Conservation (phyloP, 2,113 vertebrate species). For the Dipodomys spectabilis region DNA sequence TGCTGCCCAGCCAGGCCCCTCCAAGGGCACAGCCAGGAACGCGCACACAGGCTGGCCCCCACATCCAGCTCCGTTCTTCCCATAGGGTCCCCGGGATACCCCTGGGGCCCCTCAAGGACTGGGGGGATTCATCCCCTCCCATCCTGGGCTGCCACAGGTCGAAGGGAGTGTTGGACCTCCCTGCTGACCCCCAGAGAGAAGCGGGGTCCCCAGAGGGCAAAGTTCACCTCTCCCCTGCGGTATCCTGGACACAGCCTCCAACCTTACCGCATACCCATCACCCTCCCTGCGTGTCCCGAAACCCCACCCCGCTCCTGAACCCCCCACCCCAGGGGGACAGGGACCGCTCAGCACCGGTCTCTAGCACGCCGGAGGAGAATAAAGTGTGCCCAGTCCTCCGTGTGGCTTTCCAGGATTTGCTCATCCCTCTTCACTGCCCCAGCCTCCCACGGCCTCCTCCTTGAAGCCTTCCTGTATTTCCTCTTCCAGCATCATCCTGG, state of each 20-base stretch:
- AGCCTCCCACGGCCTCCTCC: not conserved
- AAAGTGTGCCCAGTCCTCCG: too few species aligned
- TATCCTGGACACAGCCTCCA: not conserved
- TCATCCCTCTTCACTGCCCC: too few species aligned
- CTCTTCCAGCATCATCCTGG: not conserved
- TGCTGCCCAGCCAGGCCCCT: not conserved
- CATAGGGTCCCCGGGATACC: not conserved
- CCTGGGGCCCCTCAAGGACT: too few species aligned
- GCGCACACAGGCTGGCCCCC: too few species aligned
- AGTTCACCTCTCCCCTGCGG: not conserved
- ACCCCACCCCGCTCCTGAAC: not conserved
- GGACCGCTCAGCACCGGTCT: not conserved
- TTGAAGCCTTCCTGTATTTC: not conserved
- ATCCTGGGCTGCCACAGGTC: not conserved
- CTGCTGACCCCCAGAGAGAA: not conserved
- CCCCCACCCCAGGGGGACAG: not conserved
- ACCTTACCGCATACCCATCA: not conserved
- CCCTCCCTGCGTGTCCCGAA: not conserved
- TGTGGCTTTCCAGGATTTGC: not conserved
- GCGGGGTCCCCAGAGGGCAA: not conserved
- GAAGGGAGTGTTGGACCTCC: not conserved
- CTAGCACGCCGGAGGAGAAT: not conserved
- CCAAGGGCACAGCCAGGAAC: too few species aligned
- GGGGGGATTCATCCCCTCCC: too few species aligned
- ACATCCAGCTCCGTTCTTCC: too few species aligned